Percentiles rank a stretch among this genome's conserved stretches.
Evolutionary conservation across 2,113 vertebrate species (phyloP).

Genomic region (Megaceryle maxima): DNA sequence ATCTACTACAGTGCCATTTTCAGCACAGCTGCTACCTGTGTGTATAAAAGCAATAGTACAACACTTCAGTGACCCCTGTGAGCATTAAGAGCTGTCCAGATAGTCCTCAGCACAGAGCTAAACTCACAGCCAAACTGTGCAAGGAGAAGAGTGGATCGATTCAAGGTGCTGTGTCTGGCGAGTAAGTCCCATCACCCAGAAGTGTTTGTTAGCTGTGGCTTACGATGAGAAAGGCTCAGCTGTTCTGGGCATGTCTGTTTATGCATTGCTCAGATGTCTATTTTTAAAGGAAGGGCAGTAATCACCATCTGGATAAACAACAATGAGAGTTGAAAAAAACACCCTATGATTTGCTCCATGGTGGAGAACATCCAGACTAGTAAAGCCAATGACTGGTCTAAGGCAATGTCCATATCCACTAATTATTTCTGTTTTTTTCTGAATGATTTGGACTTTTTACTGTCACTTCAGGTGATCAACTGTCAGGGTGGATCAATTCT

Average conservation of each 20-base stretch:
- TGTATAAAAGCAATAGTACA: background rate
- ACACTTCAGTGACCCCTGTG: background rate
- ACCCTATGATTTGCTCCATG: background rate
- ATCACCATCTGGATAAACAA: background rate
- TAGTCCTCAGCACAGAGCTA: background rate
- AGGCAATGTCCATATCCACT: background rate
- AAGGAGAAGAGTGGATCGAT: background rate
- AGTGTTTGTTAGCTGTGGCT: background rate
- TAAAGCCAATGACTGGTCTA: background rate
- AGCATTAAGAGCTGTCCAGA: background rate
- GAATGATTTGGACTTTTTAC: background rate
- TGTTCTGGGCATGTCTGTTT: background rate
- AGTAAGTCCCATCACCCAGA: background rate
- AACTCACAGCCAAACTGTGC: background rate
- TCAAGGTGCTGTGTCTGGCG: background rate
- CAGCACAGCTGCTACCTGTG: background rate
- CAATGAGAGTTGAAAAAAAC: fast-evolving
- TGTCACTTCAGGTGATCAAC: background rate
- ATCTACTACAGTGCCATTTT: background rate
- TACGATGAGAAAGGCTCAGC: background rate
- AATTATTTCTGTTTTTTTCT: background rate
- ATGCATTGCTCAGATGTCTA: background rate
- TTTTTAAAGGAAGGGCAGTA: background rate
- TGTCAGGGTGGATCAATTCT: background rate
- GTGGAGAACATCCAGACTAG: background rate